Evolutionary conservation across 2,113 vertebrate species (phyloP), one percentile per base, ranked within the genome.

Genomic region (Cyanoderma ruficeps): DNA sequence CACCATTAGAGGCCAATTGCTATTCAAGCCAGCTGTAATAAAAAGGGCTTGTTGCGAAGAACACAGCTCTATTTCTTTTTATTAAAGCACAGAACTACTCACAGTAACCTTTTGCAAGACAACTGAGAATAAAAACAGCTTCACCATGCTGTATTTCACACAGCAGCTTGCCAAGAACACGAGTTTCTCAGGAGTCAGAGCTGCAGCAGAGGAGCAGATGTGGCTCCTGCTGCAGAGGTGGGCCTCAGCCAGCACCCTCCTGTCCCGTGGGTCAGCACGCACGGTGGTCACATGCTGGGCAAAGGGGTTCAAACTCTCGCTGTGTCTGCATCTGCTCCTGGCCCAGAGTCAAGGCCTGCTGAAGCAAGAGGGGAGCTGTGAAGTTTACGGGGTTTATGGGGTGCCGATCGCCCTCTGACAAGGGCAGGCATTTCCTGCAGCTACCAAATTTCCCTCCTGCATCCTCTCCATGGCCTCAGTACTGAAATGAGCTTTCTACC

Each of bases 11-110:
- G 92, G 90, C 94, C 95, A 94, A 93, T 52, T 94, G 75, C 89
- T 95, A 91, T 76, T 97, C 90, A 95, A 96, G 95, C 75, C 92
- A 90, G 97, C 81, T 72, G 93, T 91, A 94, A 94, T 95, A 96
- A 95, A 90, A 95, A 89, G 89, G 81, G 74, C 86, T 95, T 82
- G 50, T 49, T 97, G 91, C 90, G 89, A 92, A 92, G 60, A 96
- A 97, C 42, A 95, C 83, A 96, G 90, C 65, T 96, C 85, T 91
- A 59, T 71, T 93, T 97, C 64, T 96, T 89, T 95, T 94, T 91
- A 96, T 96, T 94, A 89, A 96, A 96, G 97, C 93, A 94, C 72
- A 88, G 92, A 97, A 90, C 64, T 70, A 69, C 90, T 77, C 87
- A 92, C 52, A 76, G 92, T 95, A 96, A 90, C 70, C 87, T 94